Percentiles rank a stretch among this genome's conserved stretches.
These are phyloP conservation scores for Drosophila pruinosa DNA, from an alignment of 1,140 invertebrate genomes.

Conservation along the genomic window DNA sequence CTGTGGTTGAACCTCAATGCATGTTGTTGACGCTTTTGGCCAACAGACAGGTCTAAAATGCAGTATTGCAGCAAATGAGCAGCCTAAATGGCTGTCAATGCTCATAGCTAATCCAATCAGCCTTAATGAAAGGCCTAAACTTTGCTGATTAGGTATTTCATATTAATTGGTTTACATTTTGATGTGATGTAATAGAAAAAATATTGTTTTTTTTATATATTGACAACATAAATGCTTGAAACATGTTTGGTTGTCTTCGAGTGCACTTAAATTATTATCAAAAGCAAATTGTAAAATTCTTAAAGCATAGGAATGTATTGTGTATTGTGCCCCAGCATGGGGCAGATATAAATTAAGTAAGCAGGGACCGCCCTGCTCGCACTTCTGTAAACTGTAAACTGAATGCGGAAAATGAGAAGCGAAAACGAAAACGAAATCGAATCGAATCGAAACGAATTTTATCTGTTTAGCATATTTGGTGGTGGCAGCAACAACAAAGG, in stretches of 20 bases:
- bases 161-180: not conserved
- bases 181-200: too few relatives aligned
- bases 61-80: not conserved
- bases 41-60: constrained; percentile 34
- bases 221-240: too few relatives aligned
- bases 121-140: not conserved
- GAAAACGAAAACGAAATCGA: constrained; percentile 32
- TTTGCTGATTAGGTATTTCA: not conserved
- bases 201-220: too few relatives aligned
- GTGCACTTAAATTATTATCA: constrained; percentile 38
- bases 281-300: constrained; percentile 57
- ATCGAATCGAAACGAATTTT: constrained; percentile 51
- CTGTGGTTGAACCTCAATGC: constrained; percentile 39
- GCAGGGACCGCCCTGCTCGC: not conserved
- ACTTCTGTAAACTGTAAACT: not conserved
- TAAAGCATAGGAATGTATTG: constrained; percentile 31
- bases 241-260: not conserved
- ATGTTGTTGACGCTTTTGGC: constrained; percentile 60
- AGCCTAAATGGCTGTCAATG: not conserved
- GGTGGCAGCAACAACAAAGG: constrained; percentile 14
- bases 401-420: constrained; percentile 9
- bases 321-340: not conserved
- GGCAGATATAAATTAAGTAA: constrained; percentile 63
- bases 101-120: not conserved
- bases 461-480: constrained; percentile 66